phyloP scores from a whole-genome alignment of 2,113 vertebrate genomes.

The Saccopteryx leptura region DNA sequence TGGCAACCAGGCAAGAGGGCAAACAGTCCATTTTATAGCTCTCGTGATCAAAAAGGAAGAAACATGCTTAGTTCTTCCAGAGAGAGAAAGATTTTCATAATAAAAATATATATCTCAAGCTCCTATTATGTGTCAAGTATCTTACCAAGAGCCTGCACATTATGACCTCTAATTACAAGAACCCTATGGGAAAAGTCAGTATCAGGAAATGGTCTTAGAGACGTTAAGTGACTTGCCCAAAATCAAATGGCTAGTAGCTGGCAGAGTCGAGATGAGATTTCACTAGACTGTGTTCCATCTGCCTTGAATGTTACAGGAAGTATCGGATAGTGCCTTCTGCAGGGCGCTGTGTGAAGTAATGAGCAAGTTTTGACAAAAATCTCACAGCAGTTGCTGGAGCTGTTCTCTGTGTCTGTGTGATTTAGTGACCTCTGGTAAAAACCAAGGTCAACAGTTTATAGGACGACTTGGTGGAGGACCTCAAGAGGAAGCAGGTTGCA shows the following conservation, averaged over 20 bases:
- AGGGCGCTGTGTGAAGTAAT: not conserved
- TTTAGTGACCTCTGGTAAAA: not conserved
- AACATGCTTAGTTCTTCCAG: not conserved
- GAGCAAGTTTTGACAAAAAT: not conserved
- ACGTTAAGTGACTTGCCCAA: not conserved
- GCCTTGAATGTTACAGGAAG: not conserved
- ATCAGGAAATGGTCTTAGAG: not conserved
- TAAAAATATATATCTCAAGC: not conserved
- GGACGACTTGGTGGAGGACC: not conserved
- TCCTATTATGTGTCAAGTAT: not conserved
- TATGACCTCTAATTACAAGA: not conserved
- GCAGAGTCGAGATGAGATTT: not conserved
- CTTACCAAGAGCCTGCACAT: not conserved
- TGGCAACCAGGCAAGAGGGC: conserved; percentile 10
- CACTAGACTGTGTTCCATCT: not conserved
- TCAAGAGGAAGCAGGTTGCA: not conserved
- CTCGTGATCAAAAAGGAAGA: not conserved
- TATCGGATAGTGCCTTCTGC: not conserved
- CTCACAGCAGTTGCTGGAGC: not conserved
- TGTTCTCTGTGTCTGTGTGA: not conserved
- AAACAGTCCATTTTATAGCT: not conserved
- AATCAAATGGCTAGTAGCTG: not conserved
- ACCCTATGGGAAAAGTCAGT: not conserved
- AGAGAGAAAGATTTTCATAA: not conserved
- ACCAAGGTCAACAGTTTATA: not conserved